Conservation (phyloP, 2,888 invertebrate species). For the Antheraea yamamai region DNA sequence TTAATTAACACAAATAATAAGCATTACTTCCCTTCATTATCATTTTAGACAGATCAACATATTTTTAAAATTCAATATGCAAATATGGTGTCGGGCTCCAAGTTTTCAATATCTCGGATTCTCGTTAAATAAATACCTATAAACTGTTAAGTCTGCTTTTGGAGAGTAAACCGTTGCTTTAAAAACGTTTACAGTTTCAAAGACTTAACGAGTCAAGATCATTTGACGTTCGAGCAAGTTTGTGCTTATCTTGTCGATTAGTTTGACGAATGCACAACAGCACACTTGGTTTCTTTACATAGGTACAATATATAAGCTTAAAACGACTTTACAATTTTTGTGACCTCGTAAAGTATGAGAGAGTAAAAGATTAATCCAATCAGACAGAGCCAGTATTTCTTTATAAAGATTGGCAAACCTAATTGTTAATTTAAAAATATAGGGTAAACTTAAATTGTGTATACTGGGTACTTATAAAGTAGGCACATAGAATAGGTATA, state of each 20-base stretch:
- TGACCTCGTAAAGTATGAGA: no score
- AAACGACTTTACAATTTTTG: neutral
- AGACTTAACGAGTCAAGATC: slow-evolving; percentile 35
- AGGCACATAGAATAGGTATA: no score
- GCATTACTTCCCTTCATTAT: no score
- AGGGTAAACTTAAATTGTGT: neutral
- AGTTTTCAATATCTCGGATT: neutral
- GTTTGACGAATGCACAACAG: slow-evolving; percentile 59
- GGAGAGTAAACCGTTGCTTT: neutral
- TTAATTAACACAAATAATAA: no score
- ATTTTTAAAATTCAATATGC: no score
- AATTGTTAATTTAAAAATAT: no score
- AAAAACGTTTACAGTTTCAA: neutral
- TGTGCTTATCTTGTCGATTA: slow-evolving; percentile 65
- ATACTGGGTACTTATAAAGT: no score
- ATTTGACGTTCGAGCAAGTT: slow-evolving; percentile 33
- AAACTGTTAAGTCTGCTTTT: neutral
- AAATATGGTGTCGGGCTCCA: neutral
- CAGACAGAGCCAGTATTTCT: no score
- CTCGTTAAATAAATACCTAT: neutral
- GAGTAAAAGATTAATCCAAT: no score
- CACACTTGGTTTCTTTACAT: slow-evolving; percentile 40
- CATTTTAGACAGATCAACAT: no score
- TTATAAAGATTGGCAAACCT: no score
- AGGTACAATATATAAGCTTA: slow-evolving; percentile 8